Conservation (phyloP, 2,888 invertebrate species). For the Serripes groenlandicus region DNA sequence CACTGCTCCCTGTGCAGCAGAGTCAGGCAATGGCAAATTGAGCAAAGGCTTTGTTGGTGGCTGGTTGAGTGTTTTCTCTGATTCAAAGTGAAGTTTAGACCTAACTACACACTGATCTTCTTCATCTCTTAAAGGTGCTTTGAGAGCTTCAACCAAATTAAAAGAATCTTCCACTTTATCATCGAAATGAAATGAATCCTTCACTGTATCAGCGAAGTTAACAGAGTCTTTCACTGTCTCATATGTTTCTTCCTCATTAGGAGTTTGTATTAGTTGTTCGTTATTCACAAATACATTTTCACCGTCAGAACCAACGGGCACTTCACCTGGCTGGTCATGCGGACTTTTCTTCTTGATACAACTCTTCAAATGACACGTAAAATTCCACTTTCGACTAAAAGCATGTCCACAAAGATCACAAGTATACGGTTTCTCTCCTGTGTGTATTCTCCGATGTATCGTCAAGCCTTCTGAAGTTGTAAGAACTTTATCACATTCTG, state of each 20-base stretch:
- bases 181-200: not conserved
- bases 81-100: not conserved
- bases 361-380: constrained; percentile 58
- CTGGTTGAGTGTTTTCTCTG: too few relatives aligned
- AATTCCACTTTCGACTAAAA: constrained; percentile 62
- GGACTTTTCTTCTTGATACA: constrained; percentile 40
- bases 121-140: too few relatives aligned
- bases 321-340: not conserved
- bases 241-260: not conserved
- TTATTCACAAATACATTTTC: not conserved
- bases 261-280: not conserved
- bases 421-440: constrained; percentile 58
- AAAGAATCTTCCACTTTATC: too few relatives aligned
- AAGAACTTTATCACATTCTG: constrained; percentile 58
- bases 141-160: too few relatives aligned
- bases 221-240: not conserved
- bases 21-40: not conserved
- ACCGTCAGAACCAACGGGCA: not conserved
- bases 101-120: constrained; percentile 3
- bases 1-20: not conserved
- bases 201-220: not conserved
- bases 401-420: constrained; percentile 60
- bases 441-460: constrained; percentile 54
- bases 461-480: constrained; percentile 59
- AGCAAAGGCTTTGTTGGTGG: constrained; percentile 2